Evolutionary conservation across 1,140 invertebrate genomes (phyloP), one percentile per base, ranked within the genome.

Genomic region (Cyclargus thomasi): DNA sequence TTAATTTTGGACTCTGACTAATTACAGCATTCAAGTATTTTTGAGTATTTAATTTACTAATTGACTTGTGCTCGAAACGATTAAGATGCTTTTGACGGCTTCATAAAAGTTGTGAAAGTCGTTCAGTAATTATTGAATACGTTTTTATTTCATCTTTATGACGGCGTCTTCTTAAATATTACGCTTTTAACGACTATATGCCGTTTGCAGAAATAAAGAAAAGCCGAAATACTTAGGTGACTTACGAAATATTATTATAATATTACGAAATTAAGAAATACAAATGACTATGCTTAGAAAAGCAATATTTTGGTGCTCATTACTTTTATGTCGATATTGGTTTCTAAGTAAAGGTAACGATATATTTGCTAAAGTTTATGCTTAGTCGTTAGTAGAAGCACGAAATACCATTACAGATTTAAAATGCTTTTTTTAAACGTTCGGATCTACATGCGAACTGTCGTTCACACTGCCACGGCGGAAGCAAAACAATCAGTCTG

Each of bases 401-500:
- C 0, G 29, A 59, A 59, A 20, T 7, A 20, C 3, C 10, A 59
- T 20, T 20, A 11, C 21, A 7, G 18, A 59, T 7, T 20, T 20
- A 59, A 59, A 59, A 11, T 5, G 8, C 21, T 59, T 59, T 59
- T 20, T 20, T 5, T 53, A 55, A 4, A 18, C 55, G 53, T 17
- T 8, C 55, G 21, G 10, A 59, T 59, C 55, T 59, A 20, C 17
- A 59, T 59, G 20, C 55, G 55, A 20, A 11, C 55, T 59, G 55
- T 59, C 55, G 55, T 59, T 59, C 18, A 20, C 55, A 59, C 18
- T 59, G 17, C 18, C 18, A 21, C 20, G 17, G 2, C 55, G 55
- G 55, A 20, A 20, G 14, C 55, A 21, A 59, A 20, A 59, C 55
- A 59, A 59, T 59, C 55, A 59, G 55, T 22, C 55, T 59, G 55